Evolutionary conservation across 2,797 vertebrate species (phyloP).

Genomic region (Ceyx erithaca): DNA sequence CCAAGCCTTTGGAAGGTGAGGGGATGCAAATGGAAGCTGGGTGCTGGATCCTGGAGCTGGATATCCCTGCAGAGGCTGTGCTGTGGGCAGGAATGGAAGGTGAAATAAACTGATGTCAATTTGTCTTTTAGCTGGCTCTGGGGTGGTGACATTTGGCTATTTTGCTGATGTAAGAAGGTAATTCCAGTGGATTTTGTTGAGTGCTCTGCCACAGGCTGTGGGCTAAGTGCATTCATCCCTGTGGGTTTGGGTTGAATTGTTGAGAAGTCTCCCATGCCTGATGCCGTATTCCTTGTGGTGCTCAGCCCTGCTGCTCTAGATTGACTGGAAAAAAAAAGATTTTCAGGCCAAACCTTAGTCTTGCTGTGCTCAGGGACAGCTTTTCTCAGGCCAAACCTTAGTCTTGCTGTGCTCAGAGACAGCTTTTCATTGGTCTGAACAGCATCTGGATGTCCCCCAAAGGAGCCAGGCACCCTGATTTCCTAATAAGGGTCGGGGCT

Average conservation of each 20-base stretch:
- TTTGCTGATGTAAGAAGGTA: not conserved
- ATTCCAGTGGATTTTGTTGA: not conserved
- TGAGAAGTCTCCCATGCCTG: not conserved
- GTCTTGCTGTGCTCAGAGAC: not conserved
- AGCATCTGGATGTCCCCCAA: not conserved
- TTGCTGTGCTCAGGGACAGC: not conserved
- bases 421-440: not conserved
- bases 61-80: not conserved
- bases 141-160: not conserved
- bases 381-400: not conserved
- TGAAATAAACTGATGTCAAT: not conserved
- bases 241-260: not conserved
- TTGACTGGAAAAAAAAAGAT: not conserved
- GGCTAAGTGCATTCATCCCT: not conserved
- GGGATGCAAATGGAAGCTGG: not conserved
- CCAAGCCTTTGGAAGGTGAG: too few relatives aligned
- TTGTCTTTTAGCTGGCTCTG: not conserved
- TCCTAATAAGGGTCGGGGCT: not conserved
- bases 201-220: not conserved
- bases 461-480: not conserved
- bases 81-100: not conserved
- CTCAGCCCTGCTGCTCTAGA: not conserved
- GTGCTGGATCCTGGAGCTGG: not conserved
- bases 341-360: not conserved
- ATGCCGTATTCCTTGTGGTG: rapidly evolving